These are phyloP conservation scores for Gracilinanus agilis DNA, from an alignment of 2,113 vertebrate genomes.

Conservation along the genomic window DNA sequence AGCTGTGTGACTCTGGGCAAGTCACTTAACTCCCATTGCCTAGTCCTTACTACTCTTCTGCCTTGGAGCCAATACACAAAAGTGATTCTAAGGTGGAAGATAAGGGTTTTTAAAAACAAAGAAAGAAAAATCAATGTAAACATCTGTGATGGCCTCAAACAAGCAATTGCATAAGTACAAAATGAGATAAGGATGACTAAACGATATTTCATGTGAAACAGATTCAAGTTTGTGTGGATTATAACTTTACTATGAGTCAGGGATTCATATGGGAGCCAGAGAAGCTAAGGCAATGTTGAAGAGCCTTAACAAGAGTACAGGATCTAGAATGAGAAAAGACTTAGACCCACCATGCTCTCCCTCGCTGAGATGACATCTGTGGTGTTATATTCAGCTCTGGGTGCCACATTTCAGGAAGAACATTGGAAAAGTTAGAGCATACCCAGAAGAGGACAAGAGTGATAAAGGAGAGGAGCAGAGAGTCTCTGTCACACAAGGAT, in stretches of 20 bases:
- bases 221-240: background rate
- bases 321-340: background rate
- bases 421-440: background rate
- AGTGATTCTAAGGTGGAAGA: too few species aligned
- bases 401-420: background rate
- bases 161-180: background rate
- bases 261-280: background rate
- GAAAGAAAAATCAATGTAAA: background rate
- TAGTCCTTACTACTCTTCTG: too few species aligned
- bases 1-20: too few species aligned
- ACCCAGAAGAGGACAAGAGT: background rate
- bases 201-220: background rate
- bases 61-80: too few species aligned
- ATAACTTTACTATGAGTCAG: background rate
- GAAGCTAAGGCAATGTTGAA: background rate
- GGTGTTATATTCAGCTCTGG: background rate
- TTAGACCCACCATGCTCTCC: background rate
- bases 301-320: background rate
- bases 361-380: background rate
- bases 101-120: too few species aligned
- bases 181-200: background rate
- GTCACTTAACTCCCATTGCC: too few species aligned
- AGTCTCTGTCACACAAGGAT: background rate
- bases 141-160: background rate
- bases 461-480: background rate